Conservation (phyloP, 2,797 vertebrate genomes). For the Artibeus jamaicensis region DNA sequence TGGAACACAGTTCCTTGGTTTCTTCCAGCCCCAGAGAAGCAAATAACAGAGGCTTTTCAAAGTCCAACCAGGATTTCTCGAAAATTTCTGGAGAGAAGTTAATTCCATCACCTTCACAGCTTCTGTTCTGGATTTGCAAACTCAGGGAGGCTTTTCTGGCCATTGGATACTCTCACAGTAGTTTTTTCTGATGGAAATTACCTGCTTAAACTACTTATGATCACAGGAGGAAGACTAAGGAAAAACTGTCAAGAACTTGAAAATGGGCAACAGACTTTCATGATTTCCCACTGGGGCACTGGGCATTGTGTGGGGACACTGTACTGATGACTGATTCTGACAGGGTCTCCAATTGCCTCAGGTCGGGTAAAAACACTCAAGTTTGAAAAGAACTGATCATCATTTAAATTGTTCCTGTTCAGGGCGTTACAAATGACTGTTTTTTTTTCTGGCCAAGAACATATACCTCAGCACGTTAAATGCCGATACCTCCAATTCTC, state of each 20-base stretch:
- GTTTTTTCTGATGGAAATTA: neutral
- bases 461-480: neutral
- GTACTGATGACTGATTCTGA: neutral
- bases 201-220: neutral
- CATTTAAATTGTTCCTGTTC: neutral
- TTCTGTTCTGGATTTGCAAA: neutral
- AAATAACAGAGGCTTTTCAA: neutral
- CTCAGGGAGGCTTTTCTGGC: neutral
- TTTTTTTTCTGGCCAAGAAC: neutral
- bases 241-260: neutral
- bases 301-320: neutral
- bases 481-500: neutral
- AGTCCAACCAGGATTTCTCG: neutral
- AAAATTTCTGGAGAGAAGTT: neutral
- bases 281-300: neutral
- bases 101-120: neutral
- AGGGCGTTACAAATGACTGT: neutral
- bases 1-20: neutral
- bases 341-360: neutral
- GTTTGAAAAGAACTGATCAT: neutral
- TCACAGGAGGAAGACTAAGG: neutral
- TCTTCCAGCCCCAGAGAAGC: neutral
- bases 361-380: neutral
- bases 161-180: neutral
- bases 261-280: neutral